These are phyloP conservation scores for Ochropacha duplaris DNA, from an alignment of 2,888 invertebrate genomes.

Conservation along the genomic window DNA sequence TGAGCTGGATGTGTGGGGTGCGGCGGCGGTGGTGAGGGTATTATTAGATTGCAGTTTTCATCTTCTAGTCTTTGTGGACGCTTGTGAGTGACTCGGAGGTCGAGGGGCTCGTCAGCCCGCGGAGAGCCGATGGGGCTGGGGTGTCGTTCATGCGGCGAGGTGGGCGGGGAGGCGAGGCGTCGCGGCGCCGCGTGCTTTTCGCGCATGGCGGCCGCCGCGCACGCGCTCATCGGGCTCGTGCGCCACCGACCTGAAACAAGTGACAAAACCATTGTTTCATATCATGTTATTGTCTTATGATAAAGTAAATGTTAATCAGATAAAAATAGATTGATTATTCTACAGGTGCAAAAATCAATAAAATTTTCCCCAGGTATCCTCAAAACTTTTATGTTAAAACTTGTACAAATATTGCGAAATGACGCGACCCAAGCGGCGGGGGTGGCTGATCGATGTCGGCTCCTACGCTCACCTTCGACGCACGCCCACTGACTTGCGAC, in stretches of 20 bases:
- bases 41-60: slow-evolving; percentile 93
- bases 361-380: slow-evolving; percentile 41
- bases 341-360: slow-evolving; percentile 31
- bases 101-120: slow-evolving; percentile 90
- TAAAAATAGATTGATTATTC: slow-evolving; percentile 5
- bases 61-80: slow-evolving; percentile 88
- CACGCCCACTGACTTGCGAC: slow-evolving; percentile 72
- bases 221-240: slow-evolving; percentile 88
- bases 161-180: slow-evolving; percentile 87
- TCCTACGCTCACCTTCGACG: slow-evolving; percentile 67
- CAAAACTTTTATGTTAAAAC: slow-evolving; percentile 53
- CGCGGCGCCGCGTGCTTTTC: slow-evolving; percentile 96
- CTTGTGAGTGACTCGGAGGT: slow-evolving; percentile 93
- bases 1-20: slow-evolving; percentile 83
- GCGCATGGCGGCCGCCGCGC: slow-evolving; percentile 88
- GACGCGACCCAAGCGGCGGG: slow-evolving; percentile 45
- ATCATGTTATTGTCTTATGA: too few relatives aligned
- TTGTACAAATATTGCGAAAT: slow-evolving; percentile 52
- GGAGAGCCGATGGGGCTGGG: slow-evolving; percentile 80
- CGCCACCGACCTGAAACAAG: slow-evolving; percentile 80
- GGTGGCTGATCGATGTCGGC: slow-evolving; percentile 66
- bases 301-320: background rate
- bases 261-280: slow-evolving; percentile 6
- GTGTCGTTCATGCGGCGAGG: slow-evolving; percentile 73
- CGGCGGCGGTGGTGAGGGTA: slow-evolving; percentile 83